Percentiles rank a stretch among this genome's conserved stretches.
Conservation (phyloP, 2,113 vertebrate genomes). For the Datnioides undecimradiatus region DNA sequence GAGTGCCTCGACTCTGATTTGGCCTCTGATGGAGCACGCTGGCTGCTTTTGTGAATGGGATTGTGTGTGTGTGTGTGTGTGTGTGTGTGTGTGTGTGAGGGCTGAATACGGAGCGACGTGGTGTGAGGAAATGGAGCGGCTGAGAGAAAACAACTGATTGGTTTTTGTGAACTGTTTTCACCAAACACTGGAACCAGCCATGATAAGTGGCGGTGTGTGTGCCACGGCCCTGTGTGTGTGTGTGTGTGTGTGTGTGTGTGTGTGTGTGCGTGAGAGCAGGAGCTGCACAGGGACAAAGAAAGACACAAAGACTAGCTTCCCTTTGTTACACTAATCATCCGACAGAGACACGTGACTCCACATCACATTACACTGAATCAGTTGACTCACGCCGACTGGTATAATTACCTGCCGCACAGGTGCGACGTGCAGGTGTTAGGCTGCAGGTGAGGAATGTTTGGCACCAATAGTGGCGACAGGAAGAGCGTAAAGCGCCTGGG, state of each 20-base stretch:
- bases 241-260: neutral
- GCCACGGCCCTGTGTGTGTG: neutral
- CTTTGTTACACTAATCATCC: too few species aligned
- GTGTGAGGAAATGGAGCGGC: conserved; percentile 34
- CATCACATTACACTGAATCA: too few species aligned
- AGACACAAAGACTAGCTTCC: neutral
- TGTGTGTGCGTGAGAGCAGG: neutral
- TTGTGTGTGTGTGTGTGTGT: conserved; percentile 10
- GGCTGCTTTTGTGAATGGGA: conserved; percentile 52
- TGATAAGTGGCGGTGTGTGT: neutral
- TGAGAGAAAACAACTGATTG: conserved; percentile 18
- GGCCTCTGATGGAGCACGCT: conserved; percentile 20
- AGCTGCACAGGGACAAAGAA: neutral
- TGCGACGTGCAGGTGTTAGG: too few species aligned
- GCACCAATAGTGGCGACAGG: too few species aligned
- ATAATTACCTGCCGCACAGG: too few species aligned
- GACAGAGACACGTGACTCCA: too few species aligned
- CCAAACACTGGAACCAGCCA: conserved; percentile 1
- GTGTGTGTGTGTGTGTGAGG: conserved; percentile 13
- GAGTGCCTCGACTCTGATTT: conserved; percentile 23
- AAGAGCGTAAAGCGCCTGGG: too few species aligned
- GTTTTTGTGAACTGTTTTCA: neutral
- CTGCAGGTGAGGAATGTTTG: too few species aligned
- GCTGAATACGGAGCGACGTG: neutral
- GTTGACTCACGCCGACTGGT: too few species aligned